Base-by-base conservation (phyloP, 2,888 invertebrate species). In the Synanthedon tipuliformis region DNA sequence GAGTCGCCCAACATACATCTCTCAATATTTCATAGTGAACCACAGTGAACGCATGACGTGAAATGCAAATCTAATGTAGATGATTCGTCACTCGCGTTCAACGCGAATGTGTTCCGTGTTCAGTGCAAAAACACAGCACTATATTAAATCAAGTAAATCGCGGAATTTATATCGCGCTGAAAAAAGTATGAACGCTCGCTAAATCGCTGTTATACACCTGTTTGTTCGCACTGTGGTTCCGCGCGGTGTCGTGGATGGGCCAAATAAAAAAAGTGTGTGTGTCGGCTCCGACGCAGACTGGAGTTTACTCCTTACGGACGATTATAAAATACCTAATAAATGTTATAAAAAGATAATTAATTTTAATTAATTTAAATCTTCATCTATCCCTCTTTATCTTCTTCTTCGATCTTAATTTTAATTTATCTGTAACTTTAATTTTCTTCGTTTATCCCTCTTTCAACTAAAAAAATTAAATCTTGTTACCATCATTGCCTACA, bases 91-190 rank as follows among this genome's bases (percentile, higher is more conserved):
- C 34, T 34, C 34, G 15, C 45, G 45, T 3, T 45, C 13, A 45
- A 45, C 45, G 45, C 45, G 34, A 34, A 34, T 34, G n/a, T 51
- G 49, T 49, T 50, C 51, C 51, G 48, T 54, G 51, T 51, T 49
- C 51, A 13, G 23, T 41, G 50, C 40, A 51, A 54, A 54, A 51
- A 54, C 51, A 49, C 51, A 49, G 23, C 51, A 41, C 53, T 51
- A 58, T 62, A 67, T 68, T 68, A 66, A 67, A 68, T 68, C 67
- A 67, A 64, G 65, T 61, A 63, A 67, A 68, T 64, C 62, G 64
- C 56, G 59, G 16, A 18, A 23, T 23, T 16, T 49, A 49, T 23
- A 49, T 18, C 23, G 16, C 12, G 49, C 49, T 13, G 48, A 45
- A 13, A n/a, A 45, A 45, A 16, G 15, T 45, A 45, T 45, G 15